These are phyloP conservation scores for Pyrochroa serraticornis DNA, from an alignment of 2,888 invertebrate genomes.

Conservation along the genomic window DNA sequence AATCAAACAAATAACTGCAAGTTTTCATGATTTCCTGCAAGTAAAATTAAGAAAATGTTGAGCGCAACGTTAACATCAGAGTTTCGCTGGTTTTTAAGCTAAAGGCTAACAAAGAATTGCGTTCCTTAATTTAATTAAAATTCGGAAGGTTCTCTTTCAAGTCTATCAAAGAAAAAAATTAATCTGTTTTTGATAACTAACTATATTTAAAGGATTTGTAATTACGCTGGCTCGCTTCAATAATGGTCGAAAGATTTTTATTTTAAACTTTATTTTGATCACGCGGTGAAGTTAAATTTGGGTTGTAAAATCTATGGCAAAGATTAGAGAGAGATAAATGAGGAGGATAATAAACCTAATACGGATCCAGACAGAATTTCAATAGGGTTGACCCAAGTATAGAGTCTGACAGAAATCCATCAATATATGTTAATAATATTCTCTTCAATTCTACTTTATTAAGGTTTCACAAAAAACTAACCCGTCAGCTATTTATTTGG, in stretches of 20 bases:
- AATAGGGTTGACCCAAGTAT: constrained; percentile 4
- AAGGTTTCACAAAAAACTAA: constrained; percentile 4
- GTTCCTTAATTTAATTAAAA: constrained; percentile 22
- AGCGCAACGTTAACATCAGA: no score
- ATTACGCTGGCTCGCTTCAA: constrained; percentile 8
- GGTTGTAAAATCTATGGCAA: background rate
- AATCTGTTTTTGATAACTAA: constrained; percentile 8
- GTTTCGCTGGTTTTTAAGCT: background rate
- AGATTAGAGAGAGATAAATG: constrained; percentile 15
- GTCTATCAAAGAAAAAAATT: constrained; percentile 9
- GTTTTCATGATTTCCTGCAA: no score
- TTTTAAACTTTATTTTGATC: no score
- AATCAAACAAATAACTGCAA: no score
- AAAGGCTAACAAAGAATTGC: constrained; percentile 5
- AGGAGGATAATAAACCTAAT: constrained; percentile 4
- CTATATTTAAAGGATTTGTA: constrained; percentile 13
- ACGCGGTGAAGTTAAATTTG: no score
- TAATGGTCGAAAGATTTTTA: constrained; percentile 2
- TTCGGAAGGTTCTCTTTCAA: constrained; percentile 1
- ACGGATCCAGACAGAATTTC: constrained; percentile 8
- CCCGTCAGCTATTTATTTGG: no score
- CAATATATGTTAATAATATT: constrained; percentile 18
- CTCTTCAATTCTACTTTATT: background rate
- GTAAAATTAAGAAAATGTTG: no score
- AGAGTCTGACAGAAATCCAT: constrained; percentile 8